Evolutionary conservation across 2,797 vertebrate species (phyloP).

Genomic region (Rhabdophis nuchalis): DNA sequence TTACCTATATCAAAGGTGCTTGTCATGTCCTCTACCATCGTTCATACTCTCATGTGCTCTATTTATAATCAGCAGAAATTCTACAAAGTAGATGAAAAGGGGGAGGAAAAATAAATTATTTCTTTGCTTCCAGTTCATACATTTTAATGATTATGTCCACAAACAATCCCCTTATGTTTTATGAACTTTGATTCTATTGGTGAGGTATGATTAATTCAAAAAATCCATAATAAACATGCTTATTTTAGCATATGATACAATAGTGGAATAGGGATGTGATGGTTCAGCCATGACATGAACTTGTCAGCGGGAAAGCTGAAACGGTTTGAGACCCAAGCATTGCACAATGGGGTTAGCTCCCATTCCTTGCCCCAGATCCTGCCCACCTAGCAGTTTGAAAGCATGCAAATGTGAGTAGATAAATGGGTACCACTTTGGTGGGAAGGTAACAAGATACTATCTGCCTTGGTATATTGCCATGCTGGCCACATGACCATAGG

Average conservation of each 20-base stretch:
- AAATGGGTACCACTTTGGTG: too few species aligned
- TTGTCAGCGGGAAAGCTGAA: background rate
- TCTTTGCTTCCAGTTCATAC: slow-evolving; percentile 2
- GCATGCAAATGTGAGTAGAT: too few species aligned
- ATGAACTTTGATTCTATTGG: background rate
- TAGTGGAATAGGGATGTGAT: background rate
- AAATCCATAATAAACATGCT: background rate
- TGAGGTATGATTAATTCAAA: background rate
- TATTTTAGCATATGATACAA: background rate
- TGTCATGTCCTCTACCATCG: slow-evolving; percentile 7
- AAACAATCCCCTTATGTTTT: background rate
- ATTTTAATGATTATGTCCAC: background rate
- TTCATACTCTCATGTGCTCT: slow-evolving; percentile 11
- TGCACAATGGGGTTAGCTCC: background rate
- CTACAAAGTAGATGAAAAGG: slow-evolving; percentile 31
- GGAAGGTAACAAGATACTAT: too few species aligned
- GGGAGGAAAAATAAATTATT: background rate
- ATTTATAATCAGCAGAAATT: slow-evolving; percentile 32
- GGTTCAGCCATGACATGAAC: background rate
- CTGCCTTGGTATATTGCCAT: too few species aligned
- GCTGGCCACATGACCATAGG: background rate
- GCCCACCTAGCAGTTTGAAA: background rate
- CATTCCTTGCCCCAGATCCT: background rate
- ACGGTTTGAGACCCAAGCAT: background rate
- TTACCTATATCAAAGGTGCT: slow-evolving; percentile 31